Evolutionary conservation across 2,797 vertebrate genomes (phyloP), one percentile per base, ranked within the genome.

Genomic region (Prunella strophiata): DNA sequence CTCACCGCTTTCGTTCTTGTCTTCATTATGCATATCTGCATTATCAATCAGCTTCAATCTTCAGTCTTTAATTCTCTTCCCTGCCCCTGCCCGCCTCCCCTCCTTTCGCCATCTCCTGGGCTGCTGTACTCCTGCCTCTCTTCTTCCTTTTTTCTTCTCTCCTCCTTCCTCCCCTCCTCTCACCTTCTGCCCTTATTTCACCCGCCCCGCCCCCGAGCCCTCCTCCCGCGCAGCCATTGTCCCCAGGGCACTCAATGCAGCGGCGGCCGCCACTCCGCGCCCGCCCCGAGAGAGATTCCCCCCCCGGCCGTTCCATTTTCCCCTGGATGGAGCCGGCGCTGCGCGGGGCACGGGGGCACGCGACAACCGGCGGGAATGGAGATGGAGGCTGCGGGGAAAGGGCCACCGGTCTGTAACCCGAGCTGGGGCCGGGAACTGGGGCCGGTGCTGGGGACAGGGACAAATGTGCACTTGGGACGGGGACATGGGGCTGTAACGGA

Each of bases 171-270:
- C 86, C 63, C 86, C 71, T 55, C 63, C 71, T 78, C 71, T 63
- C 79, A n/a, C 57, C 57, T 38, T 40, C 20, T 50, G 29, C 63
- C 70, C 78, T 92, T 68, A 92, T 75, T 85, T 92, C 85, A 92
- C 32, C 29, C 7, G 40, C 27, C 27, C 80, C 80, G 45, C 74
- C 91, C 51, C 16, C 13, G 4, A 15, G 4, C 6, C 81, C 14
- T 30, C 54, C 81, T 45, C 22, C 65, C 25, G 5, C 25, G 1
- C 2, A 3, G 2, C 77, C 45, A 78, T 78, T 93, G 83, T 83
- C 2, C 15, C 4, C 0, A 4, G 4, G 3, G 2, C 3, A 34
- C 32, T 65, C 77, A 43, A 50, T 93, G n/a, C 78, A 17, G 3
- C 9, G 11, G 11, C 5, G 17, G 23, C 9, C 22, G 8, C 14